These are phyloP conservation scores for Actinia equina DNA, from an alignment of 64 coral and sea anemone genomes.

Conservation along the genomic window DNA sequence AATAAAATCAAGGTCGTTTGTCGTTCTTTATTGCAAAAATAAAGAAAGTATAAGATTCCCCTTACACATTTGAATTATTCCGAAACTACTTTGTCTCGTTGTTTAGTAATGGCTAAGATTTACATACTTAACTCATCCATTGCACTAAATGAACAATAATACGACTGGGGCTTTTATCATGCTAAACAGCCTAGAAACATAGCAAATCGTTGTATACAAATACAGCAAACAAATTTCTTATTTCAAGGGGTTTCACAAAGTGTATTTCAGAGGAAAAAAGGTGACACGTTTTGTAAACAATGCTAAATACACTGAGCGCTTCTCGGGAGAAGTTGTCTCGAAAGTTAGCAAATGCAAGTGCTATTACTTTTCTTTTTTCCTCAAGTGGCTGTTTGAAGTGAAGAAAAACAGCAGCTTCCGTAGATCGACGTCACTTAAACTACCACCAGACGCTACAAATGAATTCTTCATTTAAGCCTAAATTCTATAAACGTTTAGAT, in stretches of 20 bases:
- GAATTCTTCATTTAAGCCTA: not conserved
- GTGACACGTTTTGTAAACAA: conserved; percentile 30
- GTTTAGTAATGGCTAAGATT: conserved; percentile 9
- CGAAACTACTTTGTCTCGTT: not conserved
- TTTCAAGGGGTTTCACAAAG: conserved; percentile 11
- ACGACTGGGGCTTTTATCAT: conserved; percentile 13
- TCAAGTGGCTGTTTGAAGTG: conserved; percentile 24
- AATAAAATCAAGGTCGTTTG: conserved; percentile 13
- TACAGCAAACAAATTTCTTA: conserved; percentile 31
- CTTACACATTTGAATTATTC: not conserved
- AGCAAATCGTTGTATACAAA: conserved; percentile 15
- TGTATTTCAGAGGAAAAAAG: conserved; percentile 22
- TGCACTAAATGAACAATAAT: conserved; percentile 41
- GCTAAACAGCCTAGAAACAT: conserved; percentile 16
- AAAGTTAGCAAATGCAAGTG: conserved; percentile 25
- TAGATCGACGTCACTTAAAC: not conserved
- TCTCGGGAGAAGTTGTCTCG: conserved; percentile 19
- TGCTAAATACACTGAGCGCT: conserved; percentile 21
- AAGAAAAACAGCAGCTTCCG: not conserved
- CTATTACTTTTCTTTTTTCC: conserved; percentile 13
- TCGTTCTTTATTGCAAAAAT: not conserved
- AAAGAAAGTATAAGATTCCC: not conserved
- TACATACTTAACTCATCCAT: conserved; percentile 25
- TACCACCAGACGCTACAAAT: not conserved
- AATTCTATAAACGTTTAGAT: not conserved